phyloP scores from a whole-genome alignment of 1,140 invertebrate genomes.

The Calephelis nemesis region DNA sequence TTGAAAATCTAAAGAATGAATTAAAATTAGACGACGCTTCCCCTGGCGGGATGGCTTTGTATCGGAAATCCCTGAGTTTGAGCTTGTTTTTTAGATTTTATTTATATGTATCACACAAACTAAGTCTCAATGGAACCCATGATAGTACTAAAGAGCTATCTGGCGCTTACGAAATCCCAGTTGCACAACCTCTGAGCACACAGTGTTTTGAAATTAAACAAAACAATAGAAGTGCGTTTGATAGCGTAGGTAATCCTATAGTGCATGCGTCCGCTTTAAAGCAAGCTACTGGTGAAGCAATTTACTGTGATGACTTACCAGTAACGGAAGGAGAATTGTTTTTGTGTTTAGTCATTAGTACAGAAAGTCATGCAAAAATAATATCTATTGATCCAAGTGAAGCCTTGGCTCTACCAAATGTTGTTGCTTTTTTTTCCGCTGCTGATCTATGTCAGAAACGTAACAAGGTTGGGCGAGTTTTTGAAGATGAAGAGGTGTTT shows the following conservation, averaged over 20 bases:
- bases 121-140: slow-evolving; percentile 49
- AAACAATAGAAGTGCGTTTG: slow-evolving; percentile 77
- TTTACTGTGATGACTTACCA: slow-evolving; percentile 90
- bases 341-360: slow-evolving; percentile 82
- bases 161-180: slow-evolving; percentile 54
- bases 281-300: slow-evolving; percentile 83
- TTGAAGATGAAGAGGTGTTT: slow-evolving; percentile 91
- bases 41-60: slow-evolving; percentile 95
- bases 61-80: slow-evolving; percentile 45
- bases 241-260: slow-evolving; percentile 91
- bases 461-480: slow-evolving; percentile 84
- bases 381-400: slow-evolving; percentile 83
- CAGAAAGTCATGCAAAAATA: no score
- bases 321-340: slow-evolving; percentile 86
- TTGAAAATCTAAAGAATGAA: slow-evolving; percentile 85
- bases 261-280: slow-evolving; percentile 91
- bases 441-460: slow-evolving; percentile 83
- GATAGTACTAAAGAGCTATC: slow-evolving; percentile 71
- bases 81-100: slow-evolving; percentile 96
- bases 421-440: slow-evolving; percentile 86
- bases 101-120: slow-evolving; percentile 82
- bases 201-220: slow-evolving; percentile 89
- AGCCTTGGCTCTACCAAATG: slow-evolving; percentile 87
- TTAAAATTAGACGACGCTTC: slow-evolving; percentile 87
- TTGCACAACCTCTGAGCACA: slow-evolving; percentile 82